Evolutionary conservation across 2,113 vertebrate genomes (phyloP).

Genomic region (Etheostoma spectabile): DNA sequence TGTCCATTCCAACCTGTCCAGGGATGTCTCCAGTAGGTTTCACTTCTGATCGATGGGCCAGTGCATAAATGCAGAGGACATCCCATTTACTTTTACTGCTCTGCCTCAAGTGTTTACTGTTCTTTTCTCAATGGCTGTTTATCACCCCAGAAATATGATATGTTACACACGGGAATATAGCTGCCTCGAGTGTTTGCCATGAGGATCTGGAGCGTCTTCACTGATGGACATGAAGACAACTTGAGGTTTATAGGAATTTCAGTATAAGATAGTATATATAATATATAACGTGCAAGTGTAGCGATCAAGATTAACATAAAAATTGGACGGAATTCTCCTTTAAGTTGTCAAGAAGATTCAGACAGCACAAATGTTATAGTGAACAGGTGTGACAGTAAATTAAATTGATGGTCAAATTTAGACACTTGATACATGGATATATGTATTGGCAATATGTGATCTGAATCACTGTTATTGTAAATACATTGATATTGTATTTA

Average conservation of each 20-base stretch:
- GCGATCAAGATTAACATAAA: too few species aligned
- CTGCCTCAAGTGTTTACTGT: conserved; percentile 45
- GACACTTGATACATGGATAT: neutral
- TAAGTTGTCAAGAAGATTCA: neutral
- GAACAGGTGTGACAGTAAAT: neutral
- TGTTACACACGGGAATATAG: conserved; percentile 19
- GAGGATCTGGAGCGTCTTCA: conserved; percentile 12
- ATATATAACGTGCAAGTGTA: neutral
- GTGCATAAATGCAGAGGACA: conserved; percentile 28
- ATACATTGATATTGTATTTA: neutral
- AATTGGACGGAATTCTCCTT: too few species aligned
- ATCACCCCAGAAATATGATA: conserved; percentile 28
- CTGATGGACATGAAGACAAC: conserved; percentile 9
- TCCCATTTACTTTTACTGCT: conserved; percentile 57
- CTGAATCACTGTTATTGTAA: neutral
- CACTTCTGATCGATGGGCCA: conserved; percentile 36
- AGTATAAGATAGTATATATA: conserved; percentile 3
- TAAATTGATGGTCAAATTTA: neutral
- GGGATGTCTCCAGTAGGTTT: conserved; percentile 18
- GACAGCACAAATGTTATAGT: neutral
- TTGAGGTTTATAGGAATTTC: conserved; percentile 29
- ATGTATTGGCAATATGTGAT: neutral
- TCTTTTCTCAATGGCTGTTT: conserved; percentile 36
- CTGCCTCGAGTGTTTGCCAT: neutral
- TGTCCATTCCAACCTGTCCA: conserved; percentile 7